Conservation (phyloP, 2,797 vertebrate genomes). For the Danio kyathit region DNA sequence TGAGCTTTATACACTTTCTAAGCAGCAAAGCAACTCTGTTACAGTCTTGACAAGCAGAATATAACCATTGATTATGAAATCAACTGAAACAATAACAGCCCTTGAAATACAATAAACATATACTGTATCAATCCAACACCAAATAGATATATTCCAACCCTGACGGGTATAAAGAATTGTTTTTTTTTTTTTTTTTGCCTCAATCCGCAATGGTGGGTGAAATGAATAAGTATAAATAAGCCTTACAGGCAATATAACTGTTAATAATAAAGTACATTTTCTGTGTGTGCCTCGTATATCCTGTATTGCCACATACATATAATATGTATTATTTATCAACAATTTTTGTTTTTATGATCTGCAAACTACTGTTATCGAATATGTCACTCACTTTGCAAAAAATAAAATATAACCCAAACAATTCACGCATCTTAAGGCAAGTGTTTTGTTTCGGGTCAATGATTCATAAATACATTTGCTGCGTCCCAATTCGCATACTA, state of each 20-base stretch:
- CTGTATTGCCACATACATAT: no score
- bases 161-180: not conserved
- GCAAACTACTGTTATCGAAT: no score
- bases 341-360: no score
- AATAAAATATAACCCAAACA: no score
- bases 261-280: no score
- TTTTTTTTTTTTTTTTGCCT: not conserved
- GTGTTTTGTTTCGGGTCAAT: no score
- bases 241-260: not conserved
- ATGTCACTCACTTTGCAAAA: no score
- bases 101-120: not conserved
- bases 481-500: no score
- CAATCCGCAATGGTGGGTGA: not conserved
- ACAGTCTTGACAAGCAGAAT: conserved; percentile 11
- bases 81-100: not conserved
- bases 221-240: not conserved
- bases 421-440: no score
- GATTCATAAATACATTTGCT: no score
- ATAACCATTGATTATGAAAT: conserved; percentile 26
- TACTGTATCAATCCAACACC: not conserved
- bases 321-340: no score
- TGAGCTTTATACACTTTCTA: not conserved
- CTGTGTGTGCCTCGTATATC: no score
- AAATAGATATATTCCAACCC: not conserved
- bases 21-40: not conserved